These are phyloP conservation scores for Trissonchulus latispiculum DNA, from an alignment of 2,888 invertebrate genomes.

Conservation along the genomic window DNA sequence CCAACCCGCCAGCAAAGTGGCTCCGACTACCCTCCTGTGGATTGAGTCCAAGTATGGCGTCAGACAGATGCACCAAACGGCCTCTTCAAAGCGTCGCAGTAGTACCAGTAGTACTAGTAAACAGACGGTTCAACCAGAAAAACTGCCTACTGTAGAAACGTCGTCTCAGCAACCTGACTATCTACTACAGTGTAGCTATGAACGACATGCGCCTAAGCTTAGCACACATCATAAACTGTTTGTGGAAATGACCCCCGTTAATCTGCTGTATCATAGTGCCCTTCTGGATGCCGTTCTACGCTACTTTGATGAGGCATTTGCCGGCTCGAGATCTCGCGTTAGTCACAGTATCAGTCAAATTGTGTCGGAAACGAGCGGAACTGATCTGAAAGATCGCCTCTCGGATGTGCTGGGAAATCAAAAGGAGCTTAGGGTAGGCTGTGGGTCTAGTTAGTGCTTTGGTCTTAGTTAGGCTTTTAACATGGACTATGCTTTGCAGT, in stretches of 20 bases:
- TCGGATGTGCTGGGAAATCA: not conserved
- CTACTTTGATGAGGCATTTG: conserved; percentile 10
- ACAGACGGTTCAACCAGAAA: too few species aligned
- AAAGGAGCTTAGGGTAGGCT: not conserved
- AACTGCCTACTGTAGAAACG: too few species aligned
- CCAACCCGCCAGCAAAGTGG: not conserved
- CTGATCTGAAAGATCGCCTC: not conserved
- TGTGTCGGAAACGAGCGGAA: not conserved
- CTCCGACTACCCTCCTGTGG: not conserved
- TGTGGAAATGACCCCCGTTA: conserved; percentile 35
- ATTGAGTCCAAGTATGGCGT: not conserved
- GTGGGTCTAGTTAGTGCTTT: too few species aligned
- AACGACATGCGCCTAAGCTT: conserved; percentile 34
- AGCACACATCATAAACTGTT: conserved; percentile 35
- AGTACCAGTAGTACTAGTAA: not conserved
- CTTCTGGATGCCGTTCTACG: not conserved
- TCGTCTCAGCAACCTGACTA: too few species aligned
- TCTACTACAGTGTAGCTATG: conserved; percentile 33
- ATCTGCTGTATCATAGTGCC: conserved; percentile 36
- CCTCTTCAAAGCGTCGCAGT: too few species aligned
- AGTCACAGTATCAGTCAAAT: not conserved
- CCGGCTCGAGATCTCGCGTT: not conserved
- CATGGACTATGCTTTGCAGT: too few species aligned
- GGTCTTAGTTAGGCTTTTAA: too few species aligned
- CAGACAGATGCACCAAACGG: too few species aligned